Conservation (phyloP, 2,797 vertebrate genomes). For the Psittacula echo region DNA sequence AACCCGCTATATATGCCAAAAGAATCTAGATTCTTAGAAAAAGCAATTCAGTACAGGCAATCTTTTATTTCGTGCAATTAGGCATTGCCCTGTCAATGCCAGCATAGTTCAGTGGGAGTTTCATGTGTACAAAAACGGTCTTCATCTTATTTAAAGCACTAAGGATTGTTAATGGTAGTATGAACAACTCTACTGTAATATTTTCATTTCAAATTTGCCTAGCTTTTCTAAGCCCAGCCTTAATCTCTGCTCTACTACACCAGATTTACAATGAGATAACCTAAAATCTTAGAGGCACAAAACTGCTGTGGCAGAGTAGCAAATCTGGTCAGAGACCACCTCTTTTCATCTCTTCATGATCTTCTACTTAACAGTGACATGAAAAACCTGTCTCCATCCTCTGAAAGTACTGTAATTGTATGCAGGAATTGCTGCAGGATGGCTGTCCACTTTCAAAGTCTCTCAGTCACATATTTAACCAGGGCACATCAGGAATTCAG, state of each 20-base stretch:
- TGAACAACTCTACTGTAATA: not conserved
- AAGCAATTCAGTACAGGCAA: not conserved
- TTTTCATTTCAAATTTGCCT: not conserved
- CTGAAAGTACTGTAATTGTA: not conserved
- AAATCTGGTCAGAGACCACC: not conserved
- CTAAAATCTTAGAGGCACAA: not conserved
- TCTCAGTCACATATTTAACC: not conserved
- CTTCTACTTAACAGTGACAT: not conserved
- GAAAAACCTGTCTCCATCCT: not conserved
- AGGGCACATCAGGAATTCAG: not conserved
- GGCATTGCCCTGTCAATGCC: not conserved
- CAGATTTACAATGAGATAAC: not conserved
- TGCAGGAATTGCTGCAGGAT: not conserved
- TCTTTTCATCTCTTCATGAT: not conserved
- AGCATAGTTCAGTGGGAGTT: constrained; percentile 5
- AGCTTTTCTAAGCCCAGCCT: not conserved
- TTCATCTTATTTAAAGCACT: not conserved
- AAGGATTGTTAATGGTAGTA: not conserved
- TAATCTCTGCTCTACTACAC: not conserved
- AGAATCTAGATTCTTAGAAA: not conserved
- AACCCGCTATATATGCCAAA: not conserved
- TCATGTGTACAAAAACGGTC: not conserved
- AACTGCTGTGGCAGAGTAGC: not conserved
- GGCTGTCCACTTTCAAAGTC: not conserved
- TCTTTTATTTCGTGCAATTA: not conserved